These are phyloP conservation scores for Corvus hawaiiensis DNA, from an alignment of 2,113 vertebrate species.

Conservation along the genomic window DNA sequence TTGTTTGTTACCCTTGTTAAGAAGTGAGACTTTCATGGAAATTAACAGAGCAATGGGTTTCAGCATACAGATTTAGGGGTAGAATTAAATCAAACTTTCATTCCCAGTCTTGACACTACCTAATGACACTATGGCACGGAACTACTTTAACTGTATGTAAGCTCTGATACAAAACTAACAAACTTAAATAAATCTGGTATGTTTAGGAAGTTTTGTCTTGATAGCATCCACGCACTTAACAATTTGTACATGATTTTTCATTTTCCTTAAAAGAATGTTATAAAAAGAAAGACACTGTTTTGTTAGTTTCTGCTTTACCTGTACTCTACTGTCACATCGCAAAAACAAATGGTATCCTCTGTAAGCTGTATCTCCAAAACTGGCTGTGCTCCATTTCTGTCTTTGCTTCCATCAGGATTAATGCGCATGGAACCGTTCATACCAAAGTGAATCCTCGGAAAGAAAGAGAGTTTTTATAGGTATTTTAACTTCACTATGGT, in stretches of 20 bases:
- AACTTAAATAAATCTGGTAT: neutral
- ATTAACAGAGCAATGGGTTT: neutral
- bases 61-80: neutral
- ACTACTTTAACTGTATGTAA: neutral
- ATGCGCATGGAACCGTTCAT: conserved; percentile 91
- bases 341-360: conserved; percentile 85
- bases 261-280: neutral
- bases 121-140: neutral
- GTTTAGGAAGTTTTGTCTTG: neutral
- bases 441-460: conserved; percentile 89
- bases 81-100: neutral
- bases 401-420: conserved; percentile 73
- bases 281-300: neutral
- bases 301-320: conserved; percentile 75
- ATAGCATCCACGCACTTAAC: neutral
- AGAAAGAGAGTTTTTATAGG: neutral
- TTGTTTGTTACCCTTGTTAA: neutral
- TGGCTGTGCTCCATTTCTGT: conserved; percentile 50
- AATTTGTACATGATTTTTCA: neutral
- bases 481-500: neutral
- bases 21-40: neutral
- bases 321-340: conserved; percentile 82
- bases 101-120: neutral
- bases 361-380: conserved; percentile 81
- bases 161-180: neutral